Percentiles rank a stretch among this genome's conserved stretches.
These are phyloP conservation scores for Rhabdornis inornatus DNA, from an alignment of 2,113 vertebrate genomes.

Conservation along the genomic window DNA sequence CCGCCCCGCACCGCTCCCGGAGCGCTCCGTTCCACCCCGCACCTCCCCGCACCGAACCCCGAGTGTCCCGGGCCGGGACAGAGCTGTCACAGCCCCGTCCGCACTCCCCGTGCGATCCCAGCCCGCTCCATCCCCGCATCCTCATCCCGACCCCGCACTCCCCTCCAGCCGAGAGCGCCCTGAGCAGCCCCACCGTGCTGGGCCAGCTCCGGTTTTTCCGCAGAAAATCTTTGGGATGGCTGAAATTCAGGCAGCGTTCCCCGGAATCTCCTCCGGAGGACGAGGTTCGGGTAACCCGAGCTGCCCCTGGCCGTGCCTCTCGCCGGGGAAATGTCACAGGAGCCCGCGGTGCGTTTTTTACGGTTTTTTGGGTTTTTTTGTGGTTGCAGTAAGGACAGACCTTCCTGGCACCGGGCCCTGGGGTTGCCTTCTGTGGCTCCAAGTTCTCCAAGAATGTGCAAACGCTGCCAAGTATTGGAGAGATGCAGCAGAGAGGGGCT, in stretches of 20 bases:
- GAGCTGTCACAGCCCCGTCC: too few relatives aligned
- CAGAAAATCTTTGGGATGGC: not conserved
- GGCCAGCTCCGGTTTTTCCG: not conserved
- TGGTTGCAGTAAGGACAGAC: not conserved
- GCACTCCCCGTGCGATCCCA: too few relatives aligned
- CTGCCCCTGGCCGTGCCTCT: not conserved
- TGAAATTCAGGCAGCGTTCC: not conserved
- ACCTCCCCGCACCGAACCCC: not conserved
- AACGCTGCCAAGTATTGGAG: not conserved
- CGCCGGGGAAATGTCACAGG: not conserved
- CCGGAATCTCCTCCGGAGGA: not conserved
- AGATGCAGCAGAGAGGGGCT: not conserved
- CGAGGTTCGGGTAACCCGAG: not conserved
- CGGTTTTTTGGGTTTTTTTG: not conserved
- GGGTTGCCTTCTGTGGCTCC: not conserved
- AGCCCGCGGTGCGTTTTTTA: not conserved
- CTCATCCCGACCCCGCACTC: accelerated
- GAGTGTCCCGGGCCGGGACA: too few relatives aligned
- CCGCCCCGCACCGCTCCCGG: too few relatives aligned
- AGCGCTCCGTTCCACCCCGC: not conserved
- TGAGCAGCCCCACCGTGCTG: accelerated
- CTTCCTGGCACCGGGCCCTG: not conserved
- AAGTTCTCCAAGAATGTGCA: not conserved
- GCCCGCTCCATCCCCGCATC: not conserved
- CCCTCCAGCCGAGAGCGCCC: not conserved